Conservation (phyloP, 2,113 vertebrate genomes). For the Toxotes chatareus region DNA sequence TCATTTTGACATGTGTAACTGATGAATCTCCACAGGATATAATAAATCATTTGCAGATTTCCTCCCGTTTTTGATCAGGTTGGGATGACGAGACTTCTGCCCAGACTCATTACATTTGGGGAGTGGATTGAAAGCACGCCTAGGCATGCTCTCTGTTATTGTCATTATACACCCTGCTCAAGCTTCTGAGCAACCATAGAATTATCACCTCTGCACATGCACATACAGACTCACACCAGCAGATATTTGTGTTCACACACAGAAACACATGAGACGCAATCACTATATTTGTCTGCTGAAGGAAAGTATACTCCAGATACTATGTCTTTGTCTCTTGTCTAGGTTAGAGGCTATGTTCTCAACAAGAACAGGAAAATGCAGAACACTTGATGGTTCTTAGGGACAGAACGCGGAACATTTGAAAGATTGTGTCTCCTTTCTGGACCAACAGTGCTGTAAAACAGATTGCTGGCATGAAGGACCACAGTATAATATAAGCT, state of each 20-base stretch:
- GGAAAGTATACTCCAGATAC: background rate
- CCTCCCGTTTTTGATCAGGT: slow-evolving; percentile 73
- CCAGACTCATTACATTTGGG: slow-evolving; percentile 70
- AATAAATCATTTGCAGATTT: slow-evolving; percentile 81
- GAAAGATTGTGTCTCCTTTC: slow-evolving; percentile 24
- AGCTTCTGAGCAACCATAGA: slow-evolving; percentile 67
- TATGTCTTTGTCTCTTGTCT: slow-evolving; percentile 7
- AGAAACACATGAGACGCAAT: slow-evolving; percentile 38
- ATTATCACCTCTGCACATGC: slow-evolving; percentile 78
- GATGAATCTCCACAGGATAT: slow-evolving; percentile 80
- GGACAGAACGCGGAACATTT: slow-evolving; percentile 32
- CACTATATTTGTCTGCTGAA: slow-evolving; percentile 37
- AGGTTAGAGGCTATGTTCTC: background rate
- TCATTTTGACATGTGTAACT: slow-evolving; percentile 77
- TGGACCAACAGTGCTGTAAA: slow-evolving; percentile 26
- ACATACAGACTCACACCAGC: slow-evolving; percentile 34
- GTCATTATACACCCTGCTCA: slow-evolving; percentile 60
- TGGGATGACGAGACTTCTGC: slow-evolving; percentile 66
- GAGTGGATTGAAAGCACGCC: slow-evolving; percentile 78
- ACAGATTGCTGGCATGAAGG: slow-evolving; percentile 16
- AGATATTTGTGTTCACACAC: slow-evolving; percentile 29
- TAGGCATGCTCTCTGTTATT: slow-evolving; percentile 71
- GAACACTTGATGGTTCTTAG: slow-evolving; percentile 19
- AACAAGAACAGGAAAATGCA: slow-evolving; percentile 4
- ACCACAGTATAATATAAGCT: slow-evolving; percentile 75